Percentiles rank a stretch among this genome's conserved stretches.
Evolutionary conservation across 2,888 invertebrate genomes (phyloP).

Genomic region (Thecocarcelia acutangulata): DNA sequence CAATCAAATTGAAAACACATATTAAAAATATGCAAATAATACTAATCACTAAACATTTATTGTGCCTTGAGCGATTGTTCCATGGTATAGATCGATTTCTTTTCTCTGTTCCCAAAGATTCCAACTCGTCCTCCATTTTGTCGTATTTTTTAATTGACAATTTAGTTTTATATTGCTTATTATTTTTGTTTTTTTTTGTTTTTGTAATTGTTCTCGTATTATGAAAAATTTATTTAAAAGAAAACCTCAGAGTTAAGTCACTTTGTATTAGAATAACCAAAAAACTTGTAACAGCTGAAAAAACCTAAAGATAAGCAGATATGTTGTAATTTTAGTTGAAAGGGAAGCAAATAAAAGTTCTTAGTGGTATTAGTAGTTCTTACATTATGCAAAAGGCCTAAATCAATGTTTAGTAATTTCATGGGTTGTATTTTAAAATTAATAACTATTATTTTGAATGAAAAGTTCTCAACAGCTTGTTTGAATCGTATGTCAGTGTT

Average conservation of each 20-base stretch:
- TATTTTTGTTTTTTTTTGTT: neutral
- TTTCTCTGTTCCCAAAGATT: slow-evolving; percentile 36
- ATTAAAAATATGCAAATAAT: slow-evolving; percentile 53
- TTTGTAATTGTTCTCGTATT: neutral
- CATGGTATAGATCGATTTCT: slow-evolving; percentile 45
- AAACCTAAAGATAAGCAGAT: slow-evolving; percentile 70
- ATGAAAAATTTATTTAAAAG: slow-evolving; percentile 72
- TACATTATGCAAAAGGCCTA: slow-evolving; percentile 73
- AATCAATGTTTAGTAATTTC: slow-evolving; percentile 75
- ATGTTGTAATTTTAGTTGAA: slow-evolving; percentile 12
- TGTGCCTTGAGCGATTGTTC: slow-evolving; percentile 46
- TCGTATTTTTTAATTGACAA: slow-evolving; percentile 15
- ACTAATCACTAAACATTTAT: slow-evolving; percentile 55
- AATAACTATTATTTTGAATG: slow-evolving; percentile 72
- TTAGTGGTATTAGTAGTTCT: slow-evolving; percentile 34
- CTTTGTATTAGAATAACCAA: slow-evolving; percentile 79
- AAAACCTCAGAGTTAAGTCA: slow-evolving; percentile 77
- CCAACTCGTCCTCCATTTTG: slow-evolving; percentile 42
- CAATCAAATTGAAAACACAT: slow-evolving; percentile 57
- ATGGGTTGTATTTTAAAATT: slow-evolving; percentile 76
- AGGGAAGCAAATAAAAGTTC: too few species aligned
- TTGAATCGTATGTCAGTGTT: slow-evolving; percentile 76
- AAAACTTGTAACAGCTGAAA: slow-evolving; percentile 77
- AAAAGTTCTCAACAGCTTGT: slow-evolving; percentile 76
- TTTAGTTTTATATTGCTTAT: neutral